Base-by-base conservation (phyloP, 2,888 invertebrate genomes). In the Cloeon dipterum region DNA sequence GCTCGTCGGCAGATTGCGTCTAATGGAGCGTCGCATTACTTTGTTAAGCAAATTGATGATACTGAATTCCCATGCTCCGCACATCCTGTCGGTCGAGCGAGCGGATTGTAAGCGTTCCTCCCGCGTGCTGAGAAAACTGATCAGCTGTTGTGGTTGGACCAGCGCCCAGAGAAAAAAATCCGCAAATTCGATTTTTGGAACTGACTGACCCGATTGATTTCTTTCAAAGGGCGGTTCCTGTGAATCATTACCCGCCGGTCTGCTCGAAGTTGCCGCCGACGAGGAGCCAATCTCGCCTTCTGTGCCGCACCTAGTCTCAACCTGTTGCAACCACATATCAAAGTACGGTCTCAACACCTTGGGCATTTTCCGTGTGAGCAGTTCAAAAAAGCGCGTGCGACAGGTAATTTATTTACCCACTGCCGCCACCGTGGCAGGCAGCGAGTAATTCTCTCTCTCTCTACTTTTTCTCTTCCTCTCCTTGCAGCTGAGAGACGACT, bases 351-450 rank as follows among this genome's bases (percentile, higher is more conserved):
- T 91, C 32, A 70, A 74, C 49, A 83, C 82, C 29, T 65, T 86
- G 14, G 93, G 93, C 2, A 73, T 93, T 41, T 93, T 93, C 59
- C 68, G 91, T 45, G 86, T 91, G 33, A 85, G 88, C 44, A 75
- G 86, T 23, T 88, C 89, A 4, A 86, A 83, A 56, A 91, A 88
- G 54, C 66, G 89, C 53, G 82, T 88, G 29, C 67, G 88, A 57
- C 85, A 89, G 73, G 83, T 86, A 48, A 50, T 54, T 33, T 11
- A 10, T n/a, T n/a, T n/a, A n/a, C n/a, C n/a, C n/a, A n/a, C n/a
- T 11, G 10, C 10, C 19, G 32, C 18, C 14, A 17, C 32, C 14
- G n/a, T 16, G 5, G 13, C 8, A 18, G n/a, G n/a, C n/a, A n/a
- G n/a, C n/a, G 34, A 19, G 34, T 35, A 20, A 19, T 33, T n/a